Evolutionary conservation across 2,888 invertebrate genomes (phyloP), one percentile per base, ranked within the genome.

Genomic region (Bugulina stolonifera): DNA sequence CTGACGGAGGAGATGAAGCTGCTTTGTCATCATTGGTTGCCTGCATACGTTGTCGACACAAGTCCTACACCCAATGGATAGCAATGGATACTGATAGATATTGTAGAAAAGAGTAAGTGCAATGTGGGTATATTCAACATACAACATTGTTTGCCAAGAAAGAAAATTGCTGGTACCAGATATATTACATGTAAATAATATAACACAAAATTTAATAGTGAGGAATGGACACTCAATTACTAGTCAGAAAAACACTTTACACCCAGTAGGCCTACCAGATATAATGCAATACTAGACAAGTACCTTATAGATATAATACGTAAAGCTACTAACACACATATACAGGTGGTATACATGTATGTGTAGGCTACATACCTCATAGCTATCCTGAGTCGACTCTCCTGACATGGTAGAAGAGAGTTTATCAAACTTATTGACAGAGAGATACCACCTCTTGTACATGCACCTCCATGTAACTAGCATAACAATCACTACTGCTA

Each of bases 301-400:
- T 10, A 43, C 5, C 43, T 43, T 10, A 18, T 43, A 43, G 43
- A 43, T 10, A 18, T 5, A 43, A 43, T 10, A 43, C 10, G 18
- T 5, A 43, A 10, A 18, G 18, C 10, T 43, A 18, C 18, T 10
- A 43, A 43, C 43, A 10, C 10, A 10, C 43, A 43, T 43, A 43
- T 43, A 18, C 43, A 43, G 43, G 43, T 43, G 18, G 18, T 10
- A 43, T 43, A 10, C 5, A 43, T 10, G 43, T 5, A 43, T 43
- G 43, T 43, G 43, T 18, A 43, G 43, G 43, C 18, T 10, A 25
- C 27, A 25, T 34, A 64, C 64, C 64, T 64, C 64, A 64, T 64
- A 64, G 32, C 64, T 64, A n/a, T 64, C 64, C 34, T 64, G 64
- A 32, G 64, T 64, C n/a, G 64, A 32, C 32, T 64, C 64, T 5